Evolutionary conservation across 35 echinoderm and acorn worm species (phyloP).

Genomic region (Amphiura filiformis): DNA sequence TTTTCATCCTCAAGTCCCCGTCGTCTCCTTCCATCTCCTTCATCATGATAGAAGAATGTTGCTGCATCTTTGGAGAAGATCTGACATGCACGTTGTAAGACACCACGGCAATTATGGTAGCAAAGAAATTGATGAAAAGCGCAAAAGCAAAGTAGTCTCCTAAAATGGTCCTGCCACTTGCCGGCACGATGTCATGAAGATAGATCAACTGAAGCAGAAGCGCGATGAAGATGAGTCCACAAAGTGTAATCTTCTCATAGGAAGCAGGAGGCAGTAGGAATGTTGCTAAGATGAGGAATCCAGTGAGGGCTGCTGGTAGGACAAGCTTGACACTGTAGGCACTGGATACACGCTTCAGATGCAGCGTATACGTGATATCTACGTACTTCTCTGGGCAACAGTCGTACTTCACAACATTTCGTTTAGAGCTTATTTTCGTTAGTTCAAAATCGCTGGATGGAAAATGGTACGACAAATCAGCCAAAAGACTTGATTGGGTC

Average conservation of each 20-base stretch:
- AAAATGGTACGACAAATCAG: not conserved
- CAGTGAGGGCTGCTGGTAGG: not conserved
- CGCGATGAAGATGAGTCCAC: not conserved
- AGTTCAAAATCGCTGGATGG: not conserved
- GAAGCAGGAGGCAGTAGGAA: not conserved
- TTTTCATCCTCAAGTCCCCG: no score
- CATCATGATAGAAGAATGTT: no score
- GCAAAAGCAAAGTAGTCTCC: not conserved
- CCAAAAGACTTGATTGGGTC: not conserved
- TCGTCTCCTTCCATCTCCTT: no score
- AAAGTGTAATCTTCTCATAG: not conserved
- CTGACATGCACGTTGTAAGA: not conserved
- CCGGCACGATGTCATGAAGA: not conserved
- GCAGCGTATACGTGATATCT: not conserved
- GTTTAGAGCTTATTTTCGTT: not conserved
- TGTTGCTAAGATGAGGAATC: not conserved
- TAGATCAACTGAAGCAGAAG: not conserved
- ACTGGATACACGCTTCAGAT: not conserved
- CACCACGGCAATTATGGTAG: not conserved
- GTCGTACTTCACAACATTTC: not conserved
- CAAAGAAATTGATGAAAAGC: not conserved
- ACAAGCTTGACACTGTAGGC: not conserved
- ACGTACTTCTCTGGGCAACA: not conserved
- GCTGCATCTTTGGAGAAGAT: no score
- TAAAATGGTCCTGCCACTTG: not conserved